Conservation (phyloP, 1,140 invertebrate genomes). For the Drosophila ananassae region DNA sequence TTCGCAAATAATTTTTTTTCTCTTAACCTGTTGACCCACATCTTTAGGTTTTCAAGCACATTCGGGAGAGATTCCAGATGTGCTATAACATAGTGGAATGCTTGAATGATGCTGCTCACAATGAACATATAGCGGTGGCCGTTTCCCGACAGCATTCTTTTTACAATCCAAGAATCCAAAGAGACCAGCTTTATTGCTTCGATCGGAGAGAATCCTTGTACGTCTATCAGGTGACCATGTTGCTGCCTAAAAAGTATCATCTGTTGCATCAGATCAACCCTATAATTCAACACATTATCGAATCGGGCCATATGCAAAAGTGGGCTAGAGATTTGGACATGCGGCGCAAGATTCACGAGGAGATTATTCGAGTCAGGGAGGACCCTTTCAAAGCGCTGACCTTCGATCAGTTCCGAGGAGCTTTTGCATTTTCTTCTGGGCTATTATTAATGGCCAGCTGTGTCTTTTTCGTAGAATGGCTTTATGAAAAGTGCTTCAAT, state of each 20-base stretch:
- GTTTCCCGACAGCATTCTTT: conserved; percentile 77
- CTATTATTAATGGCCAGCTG: conserved; percentile 46
- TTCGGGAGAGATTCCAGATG: conserved; percentile 75
- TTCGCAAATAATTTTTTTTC: background rate
- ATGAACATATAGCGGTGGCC: conserved; percentile 66
- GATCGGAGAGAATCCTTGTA: conserved; percentile 74
- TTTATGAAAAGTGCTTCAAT: background rate
- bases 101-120: conserved; percentile 61
- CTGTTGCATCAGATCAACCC: conserved; percentile 74
- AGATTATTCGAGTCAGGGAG: conserved; percentile 57
- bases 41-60: conserved; percentile 73
- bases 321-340: conserved; percentile 76
- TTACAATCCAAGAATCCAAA: conserved; percentile 70
- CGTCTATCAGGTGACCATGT: conserved; percentile 72
- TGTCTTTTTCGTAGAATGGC: conserved; percentile 54
- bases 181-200: conserved; percentile 68
- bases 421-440: conserved; percentile 51
- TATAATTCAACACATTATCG: conserved; percentile 75
- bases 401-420: conserved; percentile 58
- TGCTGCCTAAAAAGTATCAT: conserved; percentile 78
- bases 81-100: conserved; percentile 79
- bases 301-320: conserved; percentile 82
- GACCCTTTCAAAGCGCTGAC: conserved; percentile 65
- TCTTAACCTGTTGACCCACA: background rate
- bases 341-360: conserved; percentile 68